Percentiles rank a stretch among this genome's conserved stretches.
phyloP scores from a whole-genome alignment of 1,140 invertebrate species.

The Drosophila quadrilineata region DNA sequence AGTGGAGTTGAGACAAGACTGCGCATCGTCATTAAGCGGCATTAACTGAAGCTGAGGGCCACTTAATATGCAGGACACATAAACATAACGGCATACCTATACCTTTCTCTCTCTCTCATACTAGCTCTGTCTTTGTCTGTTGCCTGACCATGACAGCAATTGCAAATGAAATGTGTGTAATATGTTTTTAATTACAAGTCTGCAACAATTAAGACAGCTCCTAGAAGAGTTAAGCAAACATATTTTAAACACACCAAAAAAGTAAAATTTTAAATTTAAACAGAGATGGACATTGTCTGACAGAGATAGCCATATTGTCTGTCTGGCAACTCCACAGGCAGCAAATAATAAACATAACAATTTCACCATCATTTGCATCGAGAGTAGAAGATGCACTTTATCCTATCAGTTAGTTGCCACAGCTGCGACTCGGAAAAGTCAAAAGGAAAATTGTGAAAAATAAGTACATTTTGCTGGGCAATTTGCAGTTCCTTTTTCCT shows the following conservation, averaged over 20 bases:
- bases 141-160: not conserved
- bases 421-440: slow-evolving; percentile 31
- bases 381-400: slow-evolving; percentile 64
- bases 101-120: not conserved
- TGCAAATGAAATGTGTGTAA: slow-evolving; percentile 28
- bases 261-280: too few species aligned
- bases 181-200: slow-evolving; percentile 63
- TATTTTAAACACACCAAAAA: slow-evolving; percentile 50
- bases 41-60: slow-evolving; percentile 9
- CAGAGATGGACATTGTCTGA: too few species aligned
- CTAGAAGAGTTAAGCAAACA: slow-evolving; percentile 43
- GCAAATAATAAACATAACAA: not conserved
- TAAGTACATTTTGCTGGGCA: slow-evolving; percentile 8
- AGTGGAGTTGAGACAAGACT: too few species aligned
- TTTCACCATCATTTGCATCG: slow-evolving; percentile 32
- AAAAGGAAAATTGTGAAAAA: slow-evolving; percentile 34
- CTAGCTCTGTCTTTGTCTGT: not conserved
- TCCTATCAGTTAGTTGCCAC: too few species aligned
- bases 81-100: not conserved
- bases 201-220: slow-evolving; percentile 25
- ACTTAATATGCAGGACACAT: slow-evolving; percentile 36
- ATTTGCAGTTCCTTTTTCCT: not conserved
- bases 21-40: too few species aligned
- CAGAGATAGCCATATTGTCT: too few species aligned
- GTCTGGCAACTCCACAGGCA: too few species aligned